Evolutionary conservation across 2,113 vertebrate species (phyloP).

Genomic region (Felis chaus): DNA sequence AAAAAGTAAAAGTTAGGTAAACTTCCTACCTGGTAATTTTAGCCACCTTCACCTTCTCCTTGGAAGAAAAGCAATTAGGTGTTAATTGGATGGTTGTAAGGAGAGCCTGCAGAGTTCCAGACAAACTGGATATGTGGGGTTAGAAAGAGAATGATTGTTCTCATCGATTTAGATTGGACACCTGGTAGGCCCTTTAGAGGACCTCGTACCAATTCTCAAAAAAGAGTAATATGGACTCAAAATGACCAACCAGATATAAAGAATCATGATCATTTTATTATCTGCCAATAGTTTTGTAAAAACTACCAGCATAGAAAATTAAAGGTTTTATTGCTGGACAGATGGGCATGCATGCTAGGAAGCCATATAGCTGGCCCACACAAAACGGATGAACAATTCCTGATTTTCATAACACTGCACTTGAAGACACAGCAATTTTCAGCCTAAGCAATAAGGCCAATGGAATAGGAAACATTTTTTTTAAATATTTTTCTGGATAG

Average conservation of each 20-base stretch:
- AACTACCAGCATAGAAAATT: conserved; percentile 59
- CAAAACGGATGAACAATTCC: conserved; percentile 47
- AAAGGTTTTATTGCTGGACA: conserved; percentile 70
- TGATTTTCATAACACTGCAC: conserved; percentile 40
- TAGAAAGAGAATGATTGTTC: conserved; percentile 55
- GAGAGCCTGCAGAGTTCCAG: conserved; percentile 52
- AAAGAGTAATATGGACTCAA: conserved; percentile 45
- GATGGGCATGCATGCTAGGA: conserved; percentile 58
- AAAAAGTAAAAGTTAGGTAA: conserved; percentile 51
- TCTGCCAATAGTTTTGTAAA: conserved; percentile 59
- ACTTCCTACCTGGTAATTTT: conserved; percentile 30
- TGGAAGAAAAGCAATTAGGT: conserved; percentile 61
- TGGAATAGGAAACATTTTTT: conserved; percentile 21
- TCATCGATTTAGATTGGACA: conserved; percentile 52
- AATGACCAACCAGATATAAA: conserved; percentile 58
- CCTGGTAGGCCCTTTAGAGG: conserved; percentile 36
- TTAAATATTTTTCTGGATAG: conserved; percentile 52
- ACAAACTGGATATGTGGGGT: neutral
- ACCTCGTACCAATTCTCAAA: neutral
- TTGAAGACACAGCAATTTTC: conserved; percentile 63
- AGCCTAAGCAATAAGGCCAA: conserved; percentile 39
- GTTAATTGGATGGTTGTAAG: conserved; percentile 57
- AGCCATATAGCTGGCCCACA: conserved; percentile 43
- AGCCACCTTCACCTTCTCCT: conserved; percentile 49
- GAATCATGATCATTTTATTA: conserved; percentile 52